phyloP scores from a whole-genome alignment of 2,888 invertebrate genomes.

The Salticus scenicus region DNA sequence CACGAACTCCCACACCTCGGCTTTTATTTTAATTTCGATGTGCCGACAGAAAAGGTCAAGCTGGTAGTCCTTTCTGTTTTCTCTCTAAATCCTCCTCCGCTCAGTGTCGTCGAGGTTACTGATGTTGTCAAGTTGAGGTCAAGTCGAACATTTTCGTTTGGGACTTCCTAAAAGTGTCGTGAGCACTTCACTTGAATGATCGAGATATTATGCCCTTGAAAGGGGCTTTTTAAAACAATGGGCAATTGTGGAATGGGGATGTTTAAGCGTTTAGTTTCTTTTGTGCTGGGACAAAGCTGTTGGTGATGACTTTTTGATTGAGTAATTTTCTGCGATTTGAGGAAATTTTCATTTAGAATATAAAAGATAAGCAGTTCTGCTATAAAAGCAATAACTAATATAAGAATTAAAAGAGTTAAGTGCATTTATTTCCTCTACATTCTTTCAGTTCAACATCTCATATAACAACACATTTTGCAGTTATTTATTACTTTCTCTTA shows the following conservation, averaged over 20 bases:
- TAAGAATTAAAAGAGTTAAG: too few species aligned
- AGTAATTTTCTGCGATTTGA: too few species aligned
- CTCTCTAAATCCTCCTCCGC: background rate
- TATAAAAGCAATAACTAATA: too few species aligned
- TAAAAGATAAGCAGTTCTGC: too few species aligned
- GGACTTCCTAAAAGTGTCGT: background rate
- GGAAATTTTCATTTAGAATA: too few species aligned
- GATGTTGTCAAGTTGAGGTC: background rate
- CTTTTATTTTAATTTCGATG: slow-evolving; percentile 1
- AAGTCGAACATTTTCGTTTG: background rate
- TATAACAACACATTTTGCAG: too few species aligned
- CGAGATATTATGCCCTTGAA: background rate
- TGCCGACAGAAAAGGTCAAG: slow-evolving; percentile 1
- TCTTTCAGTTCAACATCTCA: too few species aligned
- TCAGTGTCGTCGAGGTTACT: background rate
- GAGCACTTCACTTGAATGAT: background rate
- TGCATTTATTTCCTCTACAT: too few species aligned
- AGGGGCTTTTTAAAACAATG: background rate
- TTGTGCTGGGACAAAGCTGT: background rate
- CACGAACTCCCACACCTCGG: slow-evolving; percentile 3
- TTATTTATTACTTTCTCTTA: too few species aligned
- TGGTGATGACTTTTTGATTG: background rate
- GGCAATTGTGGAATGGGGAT: background rate
- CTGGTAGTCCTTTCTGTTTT: background rate
- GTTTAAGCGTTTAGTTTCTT: background rate